Conservation (phyloP, 30 jellyfish, hydroid and myxozoan species). For the Aurelia sp. region DNA sequence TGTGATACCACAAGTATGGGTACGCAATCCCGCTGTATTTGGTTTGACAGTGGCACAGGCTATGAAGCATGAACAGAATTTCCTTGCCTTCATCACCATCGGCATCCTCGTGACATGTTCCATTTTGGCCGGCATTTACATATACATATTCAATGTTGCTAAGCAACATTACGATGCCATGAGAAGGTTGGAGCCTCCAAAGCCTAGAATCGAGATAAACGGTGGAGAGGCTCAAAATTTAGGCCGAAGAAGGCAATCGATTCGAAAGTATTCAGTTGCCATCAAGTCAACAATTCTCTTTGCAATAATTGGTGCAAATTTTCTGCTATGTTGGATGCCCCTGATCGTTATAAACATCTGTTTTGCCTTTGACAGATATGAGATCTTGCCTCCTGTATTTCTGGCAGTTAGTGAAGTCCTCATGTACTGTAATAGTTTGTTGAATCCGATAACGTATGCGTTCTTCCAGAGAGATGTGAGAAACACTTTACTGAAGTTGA, state of each 20-base stretch:
- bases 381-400: conserved; percentile 11
- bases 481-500: conserved; percentile 1
- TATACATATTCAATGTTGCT: conserved; percentile 59
- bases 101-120: conserved; percentile 19
- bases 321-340: conserved; percentile 63
- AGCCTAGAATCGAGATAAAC: not conserved
- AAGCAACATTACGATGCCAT: conserved; percentile 60
- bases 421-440: conserved; percentile 56
- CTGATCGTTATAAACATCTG: conserved; percentile 33
- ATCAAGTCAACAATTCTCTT: conserved; percentile 56
- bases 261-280: conserved; percentile 33
- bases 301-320: conserved; percentile 51
- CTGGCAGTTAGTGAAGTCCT: conserved; percentile 37
- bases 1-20: conserved; percentile 60
- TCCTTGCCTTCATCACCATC: conserved; percentile 30
- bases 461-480: conserved; percentile 57
- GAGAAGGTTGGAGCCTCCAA: conserved; percentile 19
- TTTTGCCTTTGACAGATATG: conserved; percentile 35
- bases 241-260: conserved; percentile 22
- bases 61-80: conserved; percentile 3
- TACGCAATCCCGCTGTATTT: conserved; percentile 21
- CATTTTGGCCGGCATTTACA: conserved; percentile 23
- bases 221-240: conserved; percentile 4
- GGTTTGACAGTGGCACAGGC: conserved; percentile 7
- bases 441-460: conserved; percentile 63